Conservation (phyloP, 1,140 invertebrate genomes). For the Gonioctena quinquepunctata region DNA sequence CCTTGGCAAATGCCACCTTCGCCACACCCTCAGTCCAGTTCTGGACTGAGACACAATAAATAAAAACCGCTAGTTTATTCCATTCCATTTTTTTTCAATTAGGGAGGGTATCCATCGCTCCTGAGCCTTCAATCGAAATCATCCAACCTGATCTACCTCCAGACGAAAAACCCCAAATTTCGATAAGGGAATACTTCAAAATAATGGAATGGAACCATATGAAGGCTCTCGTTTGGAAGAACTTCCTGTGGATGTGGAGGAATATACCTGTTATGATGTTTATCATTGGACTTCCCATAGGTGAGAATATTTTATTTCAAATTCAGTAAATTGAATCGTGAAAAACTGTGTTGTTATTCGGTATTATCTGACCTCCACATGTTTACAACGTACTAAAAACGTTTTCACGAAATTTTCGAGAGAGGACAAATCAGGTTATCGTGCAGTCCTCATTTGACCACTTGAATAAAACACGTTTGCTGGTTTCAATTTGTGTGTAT, state of each 20-base stretch:
- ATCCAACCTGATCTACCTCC: conserved; percentile 62
- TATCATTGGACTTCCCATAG: conserved; percentile 82
- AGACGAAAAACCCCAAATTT: conserved; percentile 60
- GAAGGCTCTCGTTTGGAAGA: conserved; percentile 87
- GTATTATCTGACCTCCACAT: not conserved
- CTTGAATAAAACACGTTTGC: too few species aligned
- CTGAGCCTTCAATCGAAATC: conserved; percentile 35
- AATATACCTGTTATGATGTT: conserved; percentile 90
- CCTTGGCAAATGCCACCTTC: too few species aligned
- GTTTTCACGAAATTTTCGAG: too few species aligned
- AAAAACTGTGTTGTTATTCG: not conserved
- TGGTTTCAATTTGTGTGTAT: too few species aligned
- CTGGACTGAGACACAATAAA: too few species aligned
- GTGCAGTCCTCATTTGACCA: too few species aligned
- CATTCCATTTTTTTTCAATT: not conserved
- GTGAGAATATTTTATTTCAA: too few species aligned
- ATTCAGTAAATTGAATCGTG: too few species aligned
- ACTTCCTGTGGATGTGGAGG: conserved; percentile 89
- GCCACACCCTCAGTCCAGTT: too few species aligned
- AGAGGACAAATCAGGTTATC: too few species aligned
- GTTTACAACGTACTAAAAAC: too few species aligned
- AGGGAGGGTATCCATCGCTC: conserved; percentile 44
- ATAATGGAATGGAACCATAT: conserved; percentile 73
- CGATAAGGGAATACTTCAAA: conserved; percentile 64
- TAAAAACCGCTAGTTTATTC: too few species aligned